Percentiles rank a stretch among this genome's conserved stretches.
Conservation (phyloP, 2,888 invertebrate species). For the Trichopoda pennipes region DNA sequence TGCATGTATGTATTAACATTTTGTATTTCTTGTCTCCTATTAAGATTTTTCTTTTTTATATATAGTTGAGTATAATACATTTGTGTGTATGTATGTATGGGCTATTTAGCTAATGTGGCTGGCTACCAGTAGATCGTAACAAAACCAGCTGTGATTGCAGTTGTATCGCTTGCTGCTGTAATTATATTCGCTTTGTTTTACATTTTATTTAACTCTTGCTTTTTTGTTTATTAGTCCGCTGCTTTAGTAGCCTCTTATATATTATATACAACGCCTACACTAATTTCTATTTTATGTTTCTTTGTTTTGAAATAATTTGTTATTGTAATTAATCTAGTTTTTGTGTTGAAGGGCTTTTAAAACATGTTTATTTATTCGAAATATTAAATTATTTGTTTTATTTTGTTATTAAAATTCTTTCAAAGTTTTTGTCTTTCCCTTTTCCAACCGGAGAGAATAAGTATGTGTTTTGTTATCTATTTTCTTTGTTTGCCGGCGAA, state of each 20-base stretch:
- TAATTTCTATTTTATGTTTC: constrained; percentile 4
- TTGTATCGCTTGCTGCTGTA: constrained; percentile 27
- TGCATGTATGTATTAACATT: constrained; percentile 26
- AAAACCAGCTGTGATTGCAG: constrained; percentile 30
- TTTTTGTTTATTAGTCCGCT: constrained; percentile 15
- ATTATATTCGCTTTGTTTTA: constrained; percentile 32
- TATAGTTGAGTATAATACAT: no score
- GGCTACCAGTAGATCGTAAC: background rate
- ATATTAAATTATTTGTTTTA: no score
- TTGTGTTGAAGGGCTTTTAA: constrained; percentile 21
- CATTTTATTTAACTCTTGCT: constrained; percentile 40
- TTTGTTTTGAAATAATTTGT: constrained; percentile 42
- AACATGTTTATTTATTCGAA: background rate
- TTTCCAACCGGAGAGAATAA: constrained; percentile 3
- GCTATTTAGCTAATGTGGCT: constrained; percentile 13
- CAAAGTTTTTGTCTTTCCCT: constrained; percentile 2
- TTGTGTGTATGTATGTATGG: background rate
- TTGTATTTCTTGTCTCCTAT: constrained; percentile 11
- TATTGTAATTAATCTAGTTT: constrained; percentile 2
- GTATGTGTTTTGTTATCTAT: constrained; percentile 27
- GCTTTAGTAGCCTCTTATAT: constrained; percentile 2
- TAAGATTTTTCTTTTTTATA: no score
- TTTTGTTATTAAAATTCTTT: background rate
- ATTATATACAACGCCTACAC: constrained; percentile 53
- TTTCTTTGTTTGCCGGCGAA: constrained; percentile 69